A percentile compares a stretch with the other conserved stretches of the same genome.
phyloP scores from a whole-genome alignment of 2,797 vertebrate genomes.

The Macrochelys suwanniensis region DNA sequence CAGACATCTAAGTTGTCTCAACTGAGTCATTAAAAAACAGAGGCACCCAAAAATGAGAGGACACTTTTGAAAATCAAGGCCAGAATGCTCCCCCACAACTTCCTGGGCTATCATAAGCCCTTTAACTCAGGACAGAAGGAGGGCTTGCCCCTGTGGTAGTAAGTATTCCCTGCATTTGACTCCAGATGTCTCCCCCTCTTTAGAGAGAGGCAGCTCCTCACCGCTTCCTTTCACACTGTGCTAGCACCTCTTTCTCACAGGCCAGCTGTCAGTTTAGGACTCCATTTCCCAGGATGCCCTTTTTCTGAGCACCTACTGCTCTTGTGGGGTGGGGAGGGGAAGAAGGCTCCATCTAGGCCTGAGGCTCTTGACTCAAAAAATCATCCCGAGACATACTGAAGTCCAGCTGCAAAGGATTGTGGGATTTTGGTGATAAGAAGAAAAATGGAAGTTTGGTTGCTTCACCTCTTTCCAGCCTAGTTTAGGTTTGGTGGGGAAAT shows the following conservation, averaged over 20 bases:
- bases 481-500: neutral
- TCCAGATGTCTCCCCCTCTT: neutral
- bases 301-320: accelerated
- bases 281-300: neutral
- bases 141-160: neutral
- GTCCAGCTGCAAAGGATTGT: neutral
- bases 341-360: neutral
- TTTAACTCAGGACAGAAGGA: neutral
- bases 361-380: accelerated
- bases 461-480: neutral
- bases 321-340: too few relatives aligned
- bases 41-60: neutral
- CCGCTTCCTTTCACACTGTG: neutral
- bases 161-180: neutral
- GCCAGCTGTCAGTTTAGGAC: neutral
- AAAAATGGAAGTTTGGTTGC: neutral
- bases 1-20: neutral
- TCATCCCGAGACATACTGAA: neutral
- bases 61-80: neutral
- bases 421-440: neutral
- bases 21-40: neutral
- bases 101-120: accelerated
- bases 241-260: neutral
- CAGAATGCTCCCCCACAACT: neutral
- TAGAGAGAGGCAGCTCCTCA: neutral